Conservation (phyloP, 1,140 invertebrate species). For the Drosophila subobscura region DNA sequence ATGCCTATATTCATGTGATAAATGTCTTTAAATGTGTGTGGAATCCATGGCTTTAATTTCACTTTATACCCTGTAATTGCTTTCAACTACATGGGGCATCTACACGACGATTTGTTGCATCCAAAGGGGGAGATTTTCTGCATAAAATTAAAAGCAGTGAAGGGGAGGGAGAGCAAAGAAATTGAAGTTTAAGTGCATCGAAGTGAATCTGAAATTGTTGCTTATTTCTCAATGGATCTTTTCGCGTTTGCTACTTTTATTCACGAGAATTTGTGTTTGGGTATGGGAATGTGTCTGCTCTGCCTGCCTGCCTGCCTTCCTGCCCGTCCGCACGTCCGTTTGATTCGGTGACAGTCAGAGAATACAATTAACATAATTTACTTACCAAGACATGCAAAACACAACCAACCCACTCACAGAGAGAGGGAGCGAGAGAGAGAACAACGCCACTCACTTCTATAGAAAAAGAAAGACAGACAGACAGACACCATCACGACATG, state of each 20-base stretch:
- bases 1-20: too few species aligned
- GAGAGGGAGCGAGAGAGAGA: background rate
- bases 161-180: too few species aligned
- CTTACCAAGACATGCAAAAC: slow-evolving; percentile 60
- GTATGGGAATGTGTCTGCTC: slow-evolving; percentile 9
- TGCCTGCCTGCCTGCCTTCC: background rate
- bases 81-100: too few species aligned
- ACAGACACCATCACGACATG: slow-evolving; percentile 51
- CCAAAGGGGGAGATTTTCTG: too few species aligned
- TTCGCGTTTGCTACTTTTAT: slow-evolving; percentile 5
- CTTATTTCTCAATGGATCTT: background rate
- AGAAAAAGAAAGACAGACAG: slow-evolving; percentile 5
- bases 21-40: too few species aligned
- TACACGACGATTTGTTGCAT: too few species aligned
- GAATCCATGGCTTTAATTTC: too few species aligned
- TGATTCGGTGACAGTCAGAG: slow-evolving; percentile 67
- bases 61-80: too few species aligned
- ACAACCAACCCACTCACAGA: slow-evolving; percentile 6
- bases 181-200: too few species aligned
- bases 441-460: slow-evolving; percentile 12
- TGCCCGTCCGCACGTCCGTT: slow-evolving; percentile 1
- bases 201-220: too few species aligned
- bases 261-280: slow-evolving; percentile 8
- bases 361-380: slow-evolving; percentile 81
- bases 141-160: too few species aligned